A percentile compares a stretch with the other conserved stretches of the same genome.
Conservation (phyloP, 2,797 vertebrate species). For the Amniataba percoides region DNA sequence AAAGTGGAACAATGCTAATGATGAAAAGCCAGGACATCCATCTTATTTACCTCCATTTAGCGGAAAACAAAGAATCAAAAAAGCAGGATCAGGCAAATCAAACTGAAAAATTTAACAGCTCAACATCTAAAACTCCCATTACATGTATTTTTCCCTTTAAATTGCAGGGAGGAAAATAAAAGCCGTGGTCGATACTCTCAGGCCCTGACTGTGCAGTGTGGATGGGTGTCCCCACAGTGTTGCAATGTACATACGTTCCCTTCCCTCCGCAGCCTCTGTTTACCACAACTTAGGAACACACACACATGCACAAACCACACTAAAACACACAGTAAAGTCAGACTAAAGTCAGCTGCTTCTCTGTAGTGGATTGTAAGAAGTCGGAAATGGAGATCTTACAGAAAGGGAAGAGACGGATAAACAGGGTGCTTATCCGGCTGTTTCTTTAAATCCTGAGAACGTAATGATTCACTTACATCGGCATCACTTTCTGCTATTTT, state of each 20-base stretch:
- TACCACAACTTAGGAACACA: slow-evolving; percentile 78
- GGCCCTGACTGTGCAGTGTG: slow-evolving; percentile 74
- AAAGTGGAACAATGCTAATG: slow-evolving; percentile 90
- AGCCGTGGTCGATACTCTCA: slow-evolving; percentile 80
- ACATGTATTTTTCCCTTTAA: slow-evolving; percentile 90
- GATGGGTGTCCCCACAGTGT: slow-evolving; percentile 81
- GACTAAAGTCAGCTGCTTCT: slow-evolving; percentile 64
- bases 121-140: slow-evolving; percentile 86
- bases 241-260: slow-evolving; percentile 73
- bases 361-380: slow-evolving; percentile 71
- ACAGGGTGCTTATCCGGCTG: slow-evolving; percentile 50
- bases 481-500: slow-evolving; percentile 97
- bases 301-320: slow-evolving; percentile 54
- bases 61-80: slow-evolving; percentile 79
- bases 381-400: slow-evolving; percentile 61
- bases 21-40: slow-evolving; percentile 87
- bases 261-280: slow-evolving; percentile 76
- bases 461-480: slow-evolving; percentile 90
- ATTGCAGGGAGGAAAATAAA: slow-evolving; percentile 85
- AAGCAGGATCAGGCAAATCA: slow-evolving; percentile 84
- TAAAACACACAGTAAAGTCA: slow-evolving; percentile 66
- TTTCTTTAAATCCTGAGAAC: slow-evolving; percentile 54
- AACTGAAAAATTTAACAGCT: slow-evolving; percentile 89
- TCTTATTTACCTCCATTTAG: slow-evolving; percentile 87
- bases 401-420: slow-evolving; percentile 57